Conservation (phyloP, 2,113 vertebrate genomes). For the Baryphthengus martii region DNA sequence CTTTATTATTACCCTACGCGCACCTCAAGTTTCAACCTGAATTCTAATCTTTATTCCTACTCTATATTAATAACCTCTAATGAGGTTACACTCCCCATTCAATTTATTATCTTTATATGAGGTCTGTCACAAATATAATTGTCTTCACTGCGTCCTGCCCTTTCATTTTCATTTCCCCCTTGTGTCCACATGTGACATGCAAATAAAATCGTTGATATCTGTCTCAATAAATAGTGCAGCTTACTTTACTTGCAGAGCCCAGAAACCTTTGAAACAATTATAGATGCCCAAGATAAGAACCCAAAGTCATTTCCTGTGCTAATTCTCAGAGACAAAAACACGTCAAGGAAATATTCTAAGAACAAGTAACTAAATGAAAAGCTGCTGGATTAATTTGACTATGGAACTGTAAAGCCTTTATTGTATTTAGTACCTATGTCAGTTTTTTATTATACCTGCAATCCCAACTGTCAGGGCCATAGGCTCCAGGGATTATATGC, state of each 20-base stretch:
- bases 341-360: not conserved
- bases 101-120: not conserved
- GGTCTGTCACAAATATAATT: not conserved
- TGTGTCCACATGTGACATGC: accelerated
- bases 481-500: not conserved
- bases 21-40: not conserved
- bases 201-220: not conserved
- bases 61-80: not conserved
- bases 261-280: not conserved
- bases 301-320: not conserved
- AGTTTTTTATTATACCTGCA: not conserved
- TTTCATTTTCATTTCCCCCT: not conserved
- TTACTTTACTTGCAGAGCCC: not conserved
- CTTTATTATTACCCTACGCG: not conserved
- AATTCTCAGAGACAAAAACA: not conserved
- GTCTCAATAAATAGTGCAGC: not conserved
- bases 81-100: not conserved
- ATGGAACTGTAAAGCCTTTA: not conserved
- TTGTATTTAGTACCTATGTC: not conserved
- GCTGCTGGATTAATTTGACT: not conserved
- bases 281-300: not conserved
- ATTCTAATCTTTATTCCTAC: not conserved
- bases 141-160: not conserved
- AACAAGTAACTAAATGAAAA: not conserved
- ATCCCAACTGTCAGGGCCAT: not conserved